Evolutionary conservation across 2,888 invertebrate species (phyloP), one percentile per base, ranked within the genome.

Genomic region (Cataglyphis livida): DNA sequence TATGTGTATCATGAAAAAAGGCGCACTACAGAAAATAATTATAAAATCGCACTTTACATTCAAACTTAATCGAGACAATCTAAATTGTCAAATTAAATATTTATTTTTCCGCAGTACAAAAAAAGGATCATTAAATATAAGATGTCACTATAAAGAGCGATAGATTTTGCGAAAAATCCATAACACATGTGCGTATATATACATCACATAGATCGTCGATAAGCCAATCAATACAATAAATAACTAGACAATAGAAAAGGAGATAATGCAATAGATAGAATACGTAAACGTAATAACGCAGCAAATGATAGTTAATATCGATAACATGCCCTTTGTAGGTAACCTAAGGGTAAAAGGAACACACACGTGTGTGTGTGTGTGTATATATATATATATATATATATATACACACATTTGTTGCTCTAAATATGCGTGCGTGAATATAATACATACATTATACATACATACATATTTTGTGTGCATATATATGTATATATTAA

Each of bases 41-140:
- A 90, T 85, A 87, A 87, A 87, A 89, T 89, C 83, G 82, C 86
- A 81, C 85, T 81, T 87, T 86, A 86, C 89, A 89, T 88, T 85
- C 86, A 83, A 75, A 75, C 83, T 65, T 74, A 71, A 78, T 82
- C 73, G 57, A 79, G 48, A 71, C 51, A 62, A 51, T 83, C 38
- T 71, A 84, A 81, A 51, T 51, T 35, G 32, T n/a, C 18, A 75
- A 71, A 61, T 61, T 25, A 25, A 32, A 76, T 65, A 61, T 76
- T 74, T 70, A 35, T 82, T 82, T 70, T 21, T 32, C 7, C 41
- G 41, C 28, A 21, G 57, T 54, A 62, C 21, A 51, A 68, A 57
- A 28, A 57, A n/a, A 86, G 76, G 76, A 83, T 75, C 75, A 79
- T 75, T 68, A 70, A 78, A 82, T 74, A 51, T n/a, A 51, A 41